A percentile compares a stretch with the other conserved stretches of the same genome.
Evolutionary conservation across 2,797 vertebrate genomes (phyloP).

Genomic region (Chelidonichthys spinosus): DNA sequence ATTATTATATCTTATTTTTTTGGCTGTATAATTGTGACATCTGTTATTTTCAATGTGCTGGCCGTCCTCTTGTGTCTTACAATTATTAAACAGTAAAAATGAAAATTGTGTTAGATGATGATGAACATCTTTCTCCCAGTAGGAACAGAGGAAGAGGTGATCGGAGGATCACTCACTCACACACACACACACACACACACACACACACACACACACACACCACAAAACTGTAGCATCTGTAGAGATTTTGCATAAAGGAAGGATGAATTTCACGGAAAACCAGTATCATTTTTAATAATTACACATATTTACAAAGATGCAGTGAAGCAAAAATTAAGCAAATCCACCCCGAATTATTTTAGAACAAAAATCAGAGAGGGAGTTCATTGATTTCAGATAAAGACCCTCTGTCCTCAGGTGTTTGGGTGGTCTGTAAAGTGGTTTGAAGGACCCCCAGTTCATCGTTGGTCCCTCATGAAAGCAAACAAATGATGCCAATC

Average conservation of each 20-base stretch:
- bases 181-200: conserved; percentile 1
- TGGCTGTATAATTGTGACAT: too few relatives aligned
- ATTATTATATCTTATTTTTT: too few relatives aligned
- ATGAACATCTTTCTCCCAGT: too few relatives aligned
- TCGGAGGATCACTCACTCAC: neutral
- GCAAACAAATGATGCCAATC: neutral
- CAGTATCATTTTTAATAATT: conserved; percentile 81
- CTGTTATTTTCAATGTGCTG: too few relatives aligned
- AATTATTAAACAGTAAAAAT: too few relatives aligned
- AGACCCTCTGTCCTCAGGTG: conserved; percentile 9
- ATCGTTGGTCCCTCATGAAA: conserved; percentile 66
- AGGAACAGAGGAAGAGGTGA: too few relatives aligned
- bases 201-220: neutral
- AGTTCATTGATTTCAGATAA: conserved; percentile 27
- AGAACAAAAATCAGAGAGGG: conserved; percentile 40
- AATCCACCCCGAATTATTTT: conserved; percentile 61
- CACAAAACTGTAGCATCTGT: too few relatives aligned
- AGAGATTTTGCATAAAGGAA: conserved; percentile 35
- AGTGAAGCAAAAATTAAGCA: conserved; percentile 69
- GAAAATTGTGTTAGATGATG: too few relatives aligned
- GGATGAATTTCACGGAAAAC: conserved; percentile 73
- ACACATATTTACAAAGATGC: conserved; percentile 84
- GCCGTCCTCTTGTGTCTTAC: too few relatives aligned
- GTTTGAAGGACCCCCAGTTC: conserved; percentile 56
- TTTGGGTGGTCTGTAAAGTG: conserved; percentile 31